Evolutionary conservation across 2,797 vertebrate genomes (phyloP), one percentile per base, ranked within the genome.

Genomic region (Melanotaenia maccullochi): DNA sequence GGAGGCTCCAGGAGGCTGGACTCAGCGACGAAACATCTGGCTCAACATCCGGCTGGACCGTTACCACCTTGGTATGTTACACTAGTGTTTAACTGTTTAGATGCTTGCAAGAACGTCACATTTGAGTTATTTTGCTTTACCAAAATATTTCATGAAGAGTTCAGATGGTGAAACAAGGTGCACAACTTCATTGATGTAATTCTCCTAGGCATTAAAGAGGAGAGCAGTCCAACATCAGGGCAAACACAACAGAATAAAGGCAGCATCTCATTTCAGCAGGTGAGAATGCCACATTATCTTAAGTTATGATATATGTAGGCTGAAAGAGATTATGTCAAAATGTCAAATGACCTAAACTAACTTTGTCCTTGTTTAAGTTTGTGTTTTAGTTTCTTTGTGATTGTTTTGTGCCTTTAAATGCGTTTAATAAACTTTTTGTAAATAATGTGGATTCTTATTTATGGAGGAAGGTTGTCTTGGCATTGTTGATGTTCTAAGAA

Each of bases 21-120:
- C 82, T 76, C 96, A 97, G 74, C 82, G 96, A 7, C 38, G 79
- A 65, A 98, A 95, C 87, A 94, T 98, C 90, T 98, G 97, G 97
- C 92, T 98, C 28, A 95, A 90, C 83, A 90, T 97, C 82, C 94
- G 92, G 69, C 93, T 96, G 16, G 85, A 82, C 9, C 77, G 66
- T 40, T 86, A 82, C 80, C 57, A 73, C 35, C 79, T 82, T 59
- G 56, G 95, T 79, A 66, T 30, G 49, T 52, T 52, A 24, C 24
- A 11, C 24, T 22, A 24, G 49, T 24, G 25, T 52, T 14, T 25
- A 54, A 2, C 9, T 9, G 22, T 24, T 54, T 14, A 28, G 24
- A 30, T 28, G 5, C 52, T 55, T 14, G 25, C 52, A 32, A 22
- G n/a, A 57, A 18, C 22, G 14, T 57, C 24, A 28, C 18, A 44